phyloP scores from a whole-genome alignment of 1,140 invertebrate species.

The Lerema accius region DNA sequence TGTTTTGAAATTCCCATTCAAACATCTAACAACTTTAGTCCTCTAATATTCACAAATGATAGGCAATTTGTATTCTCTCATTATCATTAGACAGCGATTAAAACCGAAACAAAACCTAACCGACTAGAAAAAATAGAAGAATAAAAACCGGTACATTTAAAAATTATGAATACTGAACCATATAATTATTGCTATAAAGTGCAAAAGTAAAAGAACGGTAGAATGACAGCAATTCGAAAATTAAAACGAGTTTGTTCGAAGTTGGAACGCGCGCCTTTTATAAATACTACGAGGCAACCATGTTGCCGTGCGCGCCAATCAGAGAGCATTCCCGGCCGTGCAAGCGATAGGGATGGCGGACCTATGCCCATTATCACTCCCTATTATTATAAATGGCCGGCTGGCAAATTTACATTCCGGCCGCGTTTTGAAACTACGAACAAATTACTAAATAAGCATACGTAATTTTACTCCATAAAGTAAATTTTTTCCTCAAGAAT shows the following conservation, averaged over 20 bases:
- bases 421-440: slow-evolving; percentile 35
- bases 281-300: slow-evolving; percentile 70
- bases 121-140: not conserved
- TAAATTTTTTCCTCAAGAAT: not conserved
- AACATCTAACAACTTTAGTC: not conserved
- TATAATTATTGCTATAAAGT: slow-evolving; percentile 24
- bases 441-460: slow-evolving; percentile 6
- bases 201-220: slow-evolving; percentile 5
- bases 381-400: slow-evolving; percentile 59
- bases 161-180: slow-evolving; percentile 22
- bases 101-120: slow-evolving; percentile 2
- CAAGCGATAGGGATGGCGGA: slow-evolving; percentile 65
- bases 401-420: slow-evolving; percentile 34
- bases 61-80: not conserved
- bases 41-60: not conserved
- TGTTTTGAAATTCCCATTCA: not conserved
- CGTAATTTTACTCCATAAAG: not conserved
- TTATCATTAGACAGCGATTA: slow-evolving; percentile 6
- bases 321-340: slow-evolving; percentile 47
- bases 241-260: slow-evolving; percentile 45
- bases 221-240: slow-evolving; percentile 42
- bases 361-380: slow-evolving; percentile 63
- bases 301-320: slow-evolving; percentile 68
- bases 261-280: slow-evolving; percentile 56
- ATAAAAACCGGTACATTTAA: slow-evolving; percentile 2